Evolutionary conservation across 2,113 vertebrate species (phyloP).

Genomic region (Hoplias malabaricus): DNA sequence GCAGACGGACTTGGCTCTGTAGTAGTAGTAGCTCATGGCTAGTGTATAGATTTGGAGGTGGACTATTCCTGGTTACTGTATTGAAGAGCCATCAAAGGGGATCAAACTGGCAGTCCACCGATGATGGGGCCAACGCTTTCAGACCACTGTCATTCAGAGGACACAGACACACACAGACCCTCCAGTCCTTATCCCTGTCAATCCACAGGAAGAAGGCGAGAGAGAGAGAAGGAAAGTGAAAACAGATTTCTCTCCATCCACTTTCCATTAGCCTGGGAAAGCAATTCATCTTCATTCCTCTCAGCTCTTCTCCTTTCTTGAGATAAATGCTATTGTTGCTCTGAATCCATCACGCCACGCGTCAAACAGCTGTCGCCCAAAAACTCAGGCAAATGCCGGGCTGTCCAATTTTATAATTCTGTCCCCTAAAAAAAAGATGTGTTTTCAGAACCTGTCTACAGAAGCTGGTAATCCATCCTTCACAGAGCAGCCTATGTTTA

Average conservation of each 20-base stretch:
- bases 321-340: neutral
- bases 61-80: no score
- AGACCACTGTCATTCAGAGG: no score
- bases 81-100: no score
- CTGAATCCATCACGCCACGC: neutral
- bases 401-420: neutral
- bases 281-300: constrained; percentile 15
- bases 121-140: no score
- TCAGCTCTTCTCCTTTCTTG: constrained; percentile 1
- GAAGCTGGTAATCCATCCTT: neutral
- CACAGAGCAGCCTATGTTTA: neutral
- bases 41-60: no score
- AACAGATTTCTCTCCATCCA: constrained; percentile 1
- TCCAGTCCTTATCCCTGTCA: neutral
- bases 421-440: constrained; percentile 3
- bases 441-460: neutral
- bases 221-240: neutral
- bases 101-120: no score
- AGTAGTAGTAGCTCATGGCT: no score
- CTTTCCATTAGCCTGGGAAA: neutral
- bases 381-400: neutral
- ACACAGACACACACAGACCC: no score
- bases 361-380: neutral
- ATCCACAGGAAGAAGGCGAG: neutral
- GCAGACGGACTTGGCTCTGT: no score